phyloP scores from a whole-genome alignment of 2,888 invertebrate species.

The Hypercompe scribonia region DNA sequence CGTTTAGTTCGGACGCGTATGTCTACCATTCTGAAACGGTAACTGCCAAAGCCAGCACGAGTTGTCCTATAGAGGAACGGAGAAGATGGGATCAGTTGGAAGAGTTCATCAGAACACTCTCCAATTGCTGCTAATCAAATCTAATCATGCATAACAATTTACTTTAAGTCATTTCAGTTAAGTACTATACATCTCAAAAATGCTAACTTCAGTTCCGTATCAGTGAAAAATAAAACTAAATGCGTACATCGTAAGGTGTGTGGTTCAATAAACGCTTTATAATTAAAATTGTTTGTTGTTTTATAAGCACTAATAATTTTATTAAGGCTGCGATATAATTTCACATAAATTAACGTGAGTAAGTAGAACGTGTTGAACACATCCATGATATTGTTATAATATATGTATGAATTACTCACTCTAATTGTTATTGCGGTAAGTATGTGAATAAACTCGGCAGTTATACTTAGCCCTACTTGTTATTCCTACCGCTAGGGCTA shows the following conservation, averaged over 20 bases:
- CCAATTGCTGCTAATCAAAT: not conserved
- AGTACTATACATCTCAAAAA: not conserved
- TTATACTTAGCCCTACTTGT: too few relatives aligned
- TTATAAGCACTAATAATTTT: conserved; percentile 22
- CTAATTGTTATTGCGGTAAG: conserved; percentile 56
- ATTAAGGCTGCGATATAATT: conserved; percentile 37
- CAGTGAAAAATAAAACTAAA: not conserved
- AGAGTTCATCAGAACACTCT: too few relatives aligned
- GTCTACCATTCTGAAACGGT: too few relatives aligned
- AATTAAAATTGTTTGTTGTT: conserved; percentile 27
- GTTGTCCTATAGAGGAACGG: too few relatives aligned
- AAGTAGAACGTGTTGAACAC: conserved; percentile 48
- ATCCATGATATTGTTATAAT: conserved; percentile 40
- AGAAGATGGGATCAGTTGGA: too few relatives aligned
- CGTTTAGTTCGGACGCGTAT: too few relatives aligned
- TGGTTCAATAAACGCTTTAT: conserved; percentile 6
- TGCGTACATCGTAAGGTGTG: not conserved
- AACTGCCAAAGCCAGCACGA: too few relatives aligned
- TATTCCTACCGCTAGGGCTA: too few relatives aligned
- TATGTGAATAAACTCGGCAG: conserved; percentile 43
- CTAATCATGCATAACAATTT: not conserved
- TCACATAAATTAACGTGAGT: conserved; percentile 44
- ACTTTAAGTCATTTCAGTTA: not conserved
- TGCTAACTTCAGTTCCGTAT: not conserved
- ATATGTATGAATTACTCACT: conserved; percentile 57